phyloP scores from a whole-genome alignment of 2,888 invertebrate genomes.

The Helicoverpa assulta region DNA sequence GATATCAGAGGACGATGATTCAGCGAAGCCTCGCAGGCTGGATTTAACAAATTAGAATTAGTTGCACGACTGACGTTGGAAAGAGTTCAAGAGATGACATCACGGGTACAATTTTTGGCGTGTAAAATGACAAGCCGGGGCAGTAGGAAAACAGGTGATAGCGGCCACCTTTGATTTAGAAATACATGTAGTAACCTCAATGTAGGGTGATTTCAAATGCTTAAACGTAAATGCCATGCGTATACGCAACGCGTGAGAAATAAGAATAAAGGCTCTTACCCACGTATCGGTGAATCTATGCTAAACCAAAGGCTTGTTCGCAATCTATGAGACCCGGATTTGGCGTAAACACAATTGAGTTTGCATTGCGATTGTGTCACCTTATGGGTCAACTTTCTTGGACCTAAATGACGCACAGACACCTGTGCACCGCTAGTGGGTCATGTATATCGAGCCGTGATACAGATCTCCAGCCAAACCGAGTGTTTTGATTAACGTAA shows the following conservation, averaged over 20 bases:
- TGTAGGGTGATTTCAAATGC: constrained; percentile 57
- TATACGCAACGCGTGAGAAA: constrained; percentile 59
- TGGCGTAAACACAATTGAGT: constrained; percentile 50
- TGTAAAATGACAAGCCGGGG: constrained; percentile 5
- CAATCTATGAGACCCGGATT: constrained; percentile 56
- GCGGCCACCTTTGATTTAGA: constrained; percentile 27
- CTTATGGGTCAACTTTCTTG: constrained; percentile 60
- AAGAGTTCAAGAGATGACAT: constrained; percentile 35
- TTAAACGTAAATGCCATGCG: constrained; percentile 57
- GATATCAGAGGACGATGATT: constrained; percentile 48
- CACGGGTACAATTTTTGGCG: constrained; percentile 6
- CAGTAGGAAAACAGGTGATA: constrained; percentile 2
- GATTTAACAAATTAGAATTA: constrained; percentile 39
- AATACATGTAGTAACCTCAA: constrained; percentile 46
- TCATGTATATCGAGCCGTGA: constrained; percentile 26
- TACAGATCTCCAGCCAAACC: constrained; percentile 37
- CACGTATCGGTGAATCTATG: constrained; percentile 44
- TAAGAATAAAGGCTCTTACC: constrained; percentile 55
- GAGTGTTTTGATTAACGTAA: constrained; percentile 36
- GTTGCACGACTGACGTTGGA: constrained; percentile 17
- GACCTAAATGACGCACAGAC: constrained; percentile 54
- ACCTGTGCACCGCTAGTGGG: constrained; percentile 51
- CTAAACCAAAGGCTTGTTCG: constrained; percentile 38
- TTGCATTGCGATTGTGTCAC: constrained; percentile 55
- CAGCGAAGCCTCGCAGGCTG: constrained; percentile 35